phyloP scores from a whole-genome alignment of 2,888 invertebrate genomes.

The Volucella inanis region DNA sequence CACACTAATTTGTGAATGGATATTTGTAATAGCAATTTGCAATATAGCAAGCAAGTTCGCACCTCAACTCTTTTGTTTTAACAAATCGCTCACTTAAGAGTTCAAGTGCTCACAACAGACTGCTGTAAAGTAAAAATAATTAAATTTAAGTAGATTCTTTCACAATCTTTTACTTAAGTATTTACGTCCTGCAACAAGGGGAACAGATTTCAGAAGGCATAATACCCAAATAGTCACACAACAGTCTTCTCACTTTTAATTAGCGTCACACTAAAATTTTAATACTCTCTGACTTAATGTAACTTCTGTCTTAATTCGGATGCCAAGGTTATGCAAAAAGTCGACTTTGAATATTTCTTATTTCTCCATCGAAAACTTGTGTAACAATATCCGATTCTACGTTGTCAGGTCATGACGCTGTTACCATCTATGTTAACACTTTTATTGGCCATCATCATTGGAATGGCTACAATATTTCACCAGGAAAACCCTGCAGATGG shows the following conservation, averaged over 20 bases:
- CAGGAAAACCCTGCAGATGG: constrained; percentile 3
- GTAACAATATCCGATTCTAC: constrained; percentile 13
- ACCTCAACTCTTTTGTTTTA: constrained; percentile 20
- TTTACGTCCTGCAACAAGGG: constrained; percentile 3
- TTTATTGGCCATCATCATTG: constrained; percentile 9
- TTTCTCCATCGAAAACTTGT: neutral
- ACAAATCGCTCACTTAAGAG: neutral
- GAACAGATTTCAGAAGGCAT: constrained; percentile 1
- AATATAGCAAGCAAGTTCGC: constrained; percentile 12
- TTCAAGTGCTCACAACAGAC: neutral
- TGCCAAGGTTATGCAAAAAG: constrained; percentile 45
- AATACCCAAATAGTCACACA: neutral
- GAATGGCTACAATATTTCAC: neutral
- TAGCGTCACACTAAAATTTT: neutral
- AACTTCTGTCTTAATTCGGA: constrained; percentile 13
- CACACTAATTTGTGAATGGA: neutral
- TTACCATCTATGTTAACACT: constrained; percentile 4
- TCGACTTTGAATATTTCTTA: constrained; percentile 21
- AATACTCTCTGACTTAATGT: neutral
- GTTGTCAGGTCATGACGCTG: neutral
- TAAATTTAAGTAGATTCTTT: neutral
- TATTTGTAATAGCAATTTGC: neutral
- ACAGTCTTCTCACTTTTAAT: constrained; percentile 2
- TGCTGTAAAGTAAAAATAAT: neutral
- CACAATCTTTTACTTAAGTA: neutral